Conservation (phyloP, 2,888 invertebrate genomes). For the Frankliniella intonsa region DNA sequence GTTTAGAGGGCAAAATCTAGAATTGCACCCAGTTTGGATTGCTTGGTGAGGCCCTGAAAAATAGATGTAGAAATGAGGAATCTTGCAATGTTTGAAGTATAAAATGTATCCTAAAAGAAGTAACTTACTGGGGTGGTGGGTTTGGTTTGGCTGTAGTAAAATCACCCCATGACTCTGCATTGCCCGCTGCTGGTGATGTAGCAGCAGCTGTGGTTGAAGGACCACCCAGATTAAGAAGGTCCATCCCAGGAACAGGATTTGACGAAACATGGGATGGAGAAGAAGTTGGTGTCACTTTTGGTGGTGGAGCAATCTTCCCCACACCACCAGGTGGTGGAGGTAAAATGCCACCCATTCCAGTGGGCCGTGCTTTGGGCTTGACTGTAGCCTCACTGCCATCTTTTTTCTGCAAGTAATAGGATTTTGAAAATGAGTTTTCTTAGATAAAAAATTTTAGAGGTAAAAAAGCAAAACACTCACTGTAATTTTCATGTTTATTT, state of each 20-base stretch:
- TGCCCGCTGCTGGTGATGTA: slow-evolving; percentile 31
- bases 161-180: slow-evolving; percentile 40
- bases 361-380: slow-evolving; percentile 60
- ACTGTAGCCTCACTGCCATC: slow-evolving; percentile 72
- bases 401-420: slow-evolving; percentile 62
- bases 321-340: slow-evolving; percentile 82
- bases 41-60: slow-evolving; percentile 37
- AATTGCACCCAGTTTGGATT: slow-evolving; percentile 43
- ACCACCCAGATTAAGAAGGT: not conserved
- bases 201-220: not conserved
- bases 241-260: slow-evolving; percentile 30
- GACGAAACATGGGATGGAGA: slow-evolving; percentile 68
- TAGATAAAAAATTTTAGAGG: not conserved
- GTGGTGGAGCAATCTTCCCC: slow-evolving; percentile 71
- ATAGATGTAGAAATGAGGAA: not conserved
- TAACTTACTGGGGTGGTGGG: not conserved
- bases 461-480: slow-evolving; percentile 51
- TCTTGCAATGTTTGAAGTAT: slow-evolving; percentile 26
- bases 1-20: slow-evolving; percentile 35
- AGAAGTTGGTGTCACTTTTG: slow-evolving; percentile 58
- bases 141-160: slow-evolving; percentile 38
- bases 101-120: not conserved
- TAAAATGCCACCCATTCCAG: slow-evolving; percentile 55
- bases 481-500: slow-evolving; percentile 96
- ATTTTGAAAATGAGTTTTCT: slow-evolving; percentile 27